Base-by-base conservation (phyloP, 2,888 invertebrate species). In the Zaprionus obscuricornis region DNA sequence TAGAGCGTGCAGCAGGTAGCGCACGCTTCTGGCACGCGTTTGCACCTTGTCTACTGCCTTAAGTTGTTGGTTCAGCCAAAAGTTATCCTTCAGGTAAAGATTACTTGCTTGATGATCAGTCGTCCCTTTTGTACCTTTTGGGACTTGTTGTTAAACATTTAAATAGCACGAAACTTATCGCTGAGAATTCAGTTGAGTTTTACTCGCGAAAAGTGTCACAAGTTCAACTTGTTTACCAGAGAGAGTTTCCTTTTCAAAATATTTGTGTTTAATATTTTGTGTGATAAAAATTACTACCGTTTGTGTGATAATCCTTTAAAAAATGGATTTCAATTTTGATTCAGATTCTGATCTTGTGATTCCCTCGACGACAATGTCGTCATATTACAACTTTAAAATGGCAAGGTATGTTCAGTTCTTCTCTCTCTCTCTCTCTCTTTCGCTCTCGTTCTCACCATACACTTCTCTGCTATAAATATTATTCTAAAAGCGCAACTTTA, bases 161-260 rank as follows among this genome's bases (percentile, higher is more conserved):
- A 78, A 85, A 85, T 85, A 85, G 71, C 40, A 33, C 36, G 50
- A 2, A 11, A 5, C 20, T 3, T 10, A 11, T 1, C 46, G 3
- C 3, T 18, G 27, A 20, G 34, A 51, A 55, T 55, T 78, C 78
- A 85, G 83, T 78, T 56, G 85, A 85, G 83, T 85, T 71, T 31
- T 59, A 78, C 83, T 85, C 85, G 81, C n/a, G n/a, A n/a, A n/a
- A n/a, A n/a, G n/a, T 46, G 4, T 60, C 65, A 50, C 85, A 78
- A 85, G 78, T 85, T 22, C 58, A 78, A 82, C 78, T 78, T 84
- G 78, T 74, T 72, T 40, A 31, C 16, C 31, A 47, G 31, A 33
- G 40, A 34, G 47, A 68, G 75, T 77, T 47, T 22, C 20, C 33
- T 31, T 27, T 20, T 8, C 6, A 18, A 37, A 26, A 40, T 29